Evolutionary conservation across 2,888 invertebrate genomes (phyloP), one percentile per base, ranked within the genome.

Genomic region (Podabrus alpinus): DNA sequence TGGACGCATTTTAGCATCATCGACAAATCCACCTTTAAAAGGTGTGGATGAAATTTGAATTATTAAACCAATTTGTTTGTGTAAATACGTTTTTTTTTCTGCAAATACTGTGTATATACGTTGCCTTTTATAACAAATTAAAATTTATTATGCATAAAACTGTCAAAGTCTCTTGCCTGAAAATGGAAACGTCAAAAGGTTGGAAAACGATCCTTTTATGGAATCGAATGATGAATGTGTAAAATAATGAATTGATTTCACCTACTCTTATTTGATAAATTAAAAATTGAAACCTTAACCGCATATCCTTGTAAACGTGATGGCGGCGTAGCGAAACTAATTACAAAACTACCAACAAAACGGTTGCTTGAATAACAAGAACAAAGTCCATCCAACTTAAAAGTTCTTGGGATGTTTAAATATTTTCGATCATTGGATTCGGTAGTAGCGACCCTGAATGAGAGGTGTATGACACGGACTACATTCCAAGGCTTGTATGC

Each of bases 401-500:
- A 45, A n/a, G 45, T 45, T 45, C 45, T 45, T 45, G 45, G 59
- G 62, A 19, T n/a, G 17, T 64, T 64, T 64, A 64, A 64, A 67
- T 66, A 74, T 73, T 45, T 64, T 59, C 71, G 68, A 74, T 72
- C 72, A 72, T 68, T 72, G 73, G 68, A 68, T 75, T 68, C 71
- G 72, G 67, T 74, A 74, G 66, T 17, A 59, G 68, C 71, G 66
- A 66, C 67, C 60, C 71, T 68, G 66, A 75, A 61, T 64, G 68
- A 72, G 62, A 69, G 75, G 76, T 79, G 77, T 75, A 79, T 75
- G 77, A 77, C 76, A 76, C 79, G 73, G 68, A 77, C 79, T 75
- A 78, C 79, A 79, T 79, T 79, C 79, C 79, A 78, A 60, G 67
- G 76, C 71, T 71, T 72, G 78, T 79, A 71, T 79, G 77, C 79